Base-by-base conservation (phyloP, 2,888 invertebrate species). In the Acleris holmiana region DNA sequence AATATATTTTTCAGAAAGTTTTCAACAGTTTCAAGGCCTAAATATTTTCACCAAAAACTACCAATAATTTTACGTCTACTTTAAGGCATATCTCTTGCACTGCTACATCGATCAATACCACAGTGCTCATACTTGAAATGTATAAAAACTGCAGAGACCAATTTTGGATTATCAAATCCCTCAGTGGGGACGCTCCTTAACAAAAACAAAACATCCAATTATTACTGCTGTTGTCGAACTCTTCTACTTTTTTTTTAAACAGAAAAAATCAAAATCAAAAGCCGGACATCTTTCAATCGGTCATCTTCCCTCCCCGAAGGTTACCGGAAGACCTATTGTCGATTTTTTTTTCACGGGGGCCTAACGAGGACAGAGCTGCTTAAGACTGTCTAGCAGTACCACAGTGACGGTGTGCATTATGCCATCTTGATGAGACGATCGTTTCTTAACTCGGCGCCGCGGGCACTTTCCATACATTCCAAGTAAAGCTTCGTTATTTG, bases 401-500 rank as follows among this genome's bases (percentile, higher is more conserved):
- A 25, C 23, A 29, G 29, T 29, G 29, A 25, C 25, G 25, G 25
- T 25, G 2, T 8, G 8, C 25, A 8, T 25, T 25, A 18, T 18
- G 17, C n/a, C 48, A 51, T 17, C 18, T 18, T 10, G 40, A 6
- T 10, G 15, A 6, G 54, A 40, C n/a, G 29, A 51, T 5, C 6
- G 13, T 17, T 0, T 6, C 15, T 40, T 1, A 40, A 40, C 53
- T 21, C 21, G 44, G 10, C 44, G 21, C 40, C 6, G 47, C 13
- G 19, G 29, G 56, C 17, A 25, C 35, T 57, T 58, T 23, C 29
- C 50, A 68, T 55, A 61, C 66, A 68, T 66, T 61, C 53, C 51
- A 66, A 68, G 55, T 48, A 2, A 57, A 35, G 18, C 18, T 41
- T 40, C 35, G 56, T 55, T 55, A 66, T 68, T 78, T 71, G 72